Conservation (phyloP, 92 coral and sea anemone genomes). For the Epizoanthus rinbou region DNA sequence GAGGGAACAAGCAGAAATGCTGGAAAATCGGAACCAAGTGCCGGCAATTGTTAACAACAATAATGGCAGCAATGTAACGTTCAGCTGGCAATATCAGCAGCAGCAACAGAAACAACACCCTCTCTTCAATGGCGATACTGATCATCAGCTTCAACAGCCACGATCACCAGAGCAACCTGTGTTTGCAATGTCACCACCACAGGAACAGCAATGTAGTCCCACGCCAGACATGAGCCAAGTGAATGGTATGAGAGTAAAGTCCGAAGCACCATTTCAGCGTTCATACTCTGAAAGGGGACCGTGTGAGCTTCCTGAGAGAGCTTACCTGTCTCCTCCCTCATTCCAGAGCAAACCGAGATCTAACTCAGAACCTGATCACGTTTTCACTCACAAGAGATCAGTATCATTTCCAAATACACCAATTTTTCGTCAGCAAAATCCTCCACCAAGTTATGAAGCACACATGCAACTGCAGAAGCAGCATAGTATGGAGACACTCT, state of each 20-base stretch:
- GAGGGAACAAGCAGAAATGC: conserved; percentile 44
- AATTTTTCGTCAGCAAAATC: conserved; percentile 60
- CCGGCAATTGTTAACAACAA: conserved; percentile 37
- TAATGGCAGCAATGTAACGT: conserved; percentile 46
- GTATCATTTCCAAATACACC: conserved; percentile 71
- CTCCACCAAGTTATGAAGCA: conserved; percentile 93
- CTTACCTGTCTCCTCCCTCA: conserved; percentile 50
- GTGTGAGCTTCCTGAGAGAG: conserved; percentile 55
- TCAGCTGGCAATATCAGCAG: conserved; percentile 52
- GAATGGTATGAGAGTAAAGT: conserved; percentile 36
- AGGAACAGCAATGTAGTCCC: conserved; percentile 40
- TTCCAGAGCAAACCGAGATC: conserved; percentile 78
- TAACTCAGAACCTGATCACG: conserved; percentile 81
- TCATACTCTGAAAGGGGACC: conserved; percentile 74
- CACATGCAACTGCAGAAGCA: conserved; percentile 84
- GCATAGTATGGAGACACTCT: conserved; percentile 46
- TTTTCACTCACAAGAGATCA: conserved; percentile 66
- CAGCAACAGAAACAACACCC: conserved; percentile 65
- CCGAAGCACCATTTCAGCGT: conserved; percentile 59
- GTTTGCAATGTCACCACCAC: conserved; percentile 59
- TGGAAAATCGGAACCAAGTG: conserved; percentile 23
- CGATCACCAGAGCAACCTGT: conserved; percentile 53
- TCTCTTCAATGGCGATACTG: conserved; percentile 64
- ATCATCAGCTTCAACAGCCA: conserved; percentile 44
- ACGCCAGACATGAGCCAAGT: conserved; percentile 42